These are phyloP conservation scores for Priocnemis perturbator DNA, from an alignment of 2,888 invertebrate species.

Conservation along the genomic window DNA sequence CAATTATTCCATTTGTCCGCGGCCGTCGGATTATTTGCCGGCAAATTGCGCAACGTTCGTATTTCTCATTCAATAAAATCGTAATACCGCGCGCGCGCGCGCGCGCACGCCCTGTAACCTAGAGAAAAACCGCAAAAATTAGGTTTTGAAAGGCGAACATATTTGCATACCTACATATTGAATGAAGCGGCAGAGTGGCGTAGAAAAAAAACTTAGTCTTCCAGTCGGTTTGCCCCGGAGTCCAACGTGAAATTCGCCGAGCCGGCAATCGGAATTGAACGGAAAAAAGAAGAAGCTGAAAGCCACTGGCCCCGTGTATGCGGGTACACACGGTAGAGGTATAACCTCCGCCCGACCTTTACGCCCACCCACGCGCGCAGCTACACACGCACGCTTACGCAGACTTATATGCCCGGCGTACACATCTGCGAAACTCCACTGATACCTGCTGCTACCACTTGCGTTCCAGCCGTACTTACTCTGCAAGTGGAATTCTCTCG, in stretches of 20 bases:
- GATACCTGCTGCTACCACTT: constrained; percentile 40
- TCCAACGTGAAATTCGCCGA: constrained; percentile 23
- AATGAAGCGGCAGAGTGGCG: neutral
- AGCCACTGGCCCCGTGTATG: constrained; percentile 35
- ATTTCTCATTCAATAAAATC: too few species aligned
- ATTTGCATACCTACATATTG: neutral
- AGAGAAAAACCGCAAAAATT: too few species aligned
- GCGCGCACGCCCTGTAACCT: too few species aligned
- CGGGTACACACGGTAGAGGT: neutral
- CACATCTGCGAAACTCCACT: constrained; percentile 32
- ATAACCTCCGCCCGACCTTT: constrained; percentile 6
- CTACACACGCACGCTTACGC: constrained; percentile 12
- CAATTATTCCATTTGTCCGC: too few species aligned
- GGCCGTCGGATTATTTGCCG: too few species aligned
- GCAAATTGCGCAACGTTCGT: too few species aligned
- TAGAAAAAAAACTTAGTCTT: neutral
- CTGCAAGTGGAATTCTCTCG: constrained; percentile 55
- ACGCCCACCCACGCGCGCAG: constrained; percentile 14
- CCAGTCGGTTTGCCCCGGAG: too few species aligned
- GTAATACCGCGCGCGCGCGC: too few species aligned
- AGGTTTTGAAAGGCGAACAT: too few species aligned
- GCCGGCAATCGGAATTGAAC: constrained; percentile 7
- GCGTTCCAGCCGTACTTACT: constrained; percentile 43
- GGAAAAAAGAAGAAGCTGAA: constrained; percentile 29
- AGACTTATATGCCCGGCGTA: constrained; percentile 11